Percentiles rank a stretch among this genome's conserved stretches.
These are phyloP conservation scores for Harpalus rubripes DNA, from an alignment of 2,888 invertebrate genomes.

Conservation along the genomic window DNA sequence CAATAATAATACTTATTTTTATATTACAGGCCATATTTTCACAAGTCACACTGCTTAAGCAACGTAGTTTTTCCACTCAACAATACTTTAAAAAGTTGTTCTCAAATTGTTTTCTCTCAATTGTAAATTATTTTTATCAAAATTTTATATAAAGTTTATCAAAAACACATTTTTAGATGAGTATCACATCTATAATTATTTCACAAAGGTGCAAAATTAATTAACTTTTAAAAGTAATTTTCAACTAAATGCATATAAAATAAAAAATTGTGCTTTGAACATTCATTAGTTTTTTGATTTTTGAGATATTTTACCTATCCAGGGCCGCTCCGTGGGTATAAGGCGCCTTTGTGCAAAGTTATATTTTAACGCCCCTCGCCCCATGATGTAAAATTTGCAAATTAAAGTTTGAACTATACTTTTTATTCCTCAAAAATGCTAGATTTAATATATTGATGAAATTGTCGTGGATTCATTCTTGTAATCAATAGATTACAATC, in stretches of 20 bases:
- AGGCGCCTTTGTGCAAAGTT: no score
- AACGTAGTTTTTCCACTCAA: conserved; percentile 20
- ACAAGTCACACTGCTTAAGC: conserved; percentile 53
- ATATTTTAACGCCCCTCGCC: no score
- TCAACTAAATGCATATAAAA: not conserved
- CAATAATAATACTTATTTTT: conserved; percentile 3
- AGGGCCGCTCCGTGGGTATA: no score
- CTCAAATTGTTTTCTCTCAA: not conserved
- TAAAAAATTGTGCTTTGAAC: not conserved
- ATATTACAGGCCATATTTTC: conserved; percentile 46
- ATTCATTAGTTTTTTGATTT: conserved; percentile 20
- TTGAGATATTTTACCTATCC: conserved; percentile 3
- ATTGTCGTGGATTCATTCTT: no score
- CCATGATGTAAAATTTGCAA: no score
- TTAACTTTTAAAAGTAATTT: conserved; percentile 3
- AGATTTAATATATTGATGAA: no score
- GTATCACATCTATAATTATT: conserved; percentile 42
- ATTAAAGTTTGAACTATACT: no score
- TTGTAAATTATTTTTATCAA: conserved; percentile 36
- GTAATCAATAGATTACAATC: no score
- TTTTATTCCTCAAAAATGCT: no score
- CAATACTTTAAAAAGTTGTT: conserved; percentile 20
- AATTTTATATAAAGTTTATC: conserved; percentile 54
- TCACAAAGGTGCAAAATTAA: conserved; percentile 28
- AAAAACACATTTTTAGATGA: conserved; percentile 35